A percentile compares a stretch with the other conserved stretches of the same genome.
Conservation (phyloP, 30 jellyfish, hydroid and myxozoan species). For the Chironex yamaguchii region DNA sequence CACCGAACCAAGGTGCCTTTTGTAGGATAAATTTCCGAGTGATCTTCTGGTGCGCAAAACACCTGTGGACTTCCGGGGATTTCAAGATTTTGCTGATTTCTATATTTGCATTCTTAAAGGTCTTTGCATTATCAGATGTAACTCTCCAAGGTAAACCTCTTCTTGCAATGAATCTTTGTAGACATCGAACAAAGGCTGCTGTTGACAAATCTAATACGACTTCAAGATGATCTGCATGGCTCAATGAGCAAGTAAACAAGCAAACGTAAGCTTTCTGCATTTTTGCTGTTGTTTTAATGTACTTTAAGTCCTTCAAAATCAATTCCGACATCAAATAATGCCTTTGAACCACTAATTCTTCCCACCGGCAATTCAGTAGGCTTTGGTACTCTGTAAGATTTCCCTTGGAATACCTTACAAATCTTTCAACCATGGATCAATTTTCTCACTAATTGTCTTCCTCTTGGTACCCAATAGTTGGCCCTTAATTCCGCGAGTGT, state of each 20-base stretch:
- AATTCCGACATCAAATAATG: constrained; percentile 18
- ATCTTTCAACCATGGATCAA: background rate
- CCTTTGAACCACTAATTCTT: background rate
- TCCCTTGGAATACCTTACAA: constrained; percentile 36
- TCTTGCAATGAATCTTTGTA: constrained; percentile 24
- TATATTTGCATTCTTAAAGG: constrained; percentile 19
- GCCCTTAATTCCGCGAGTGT: constrained; percentile 31
- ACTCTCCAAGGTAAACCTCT: constrained; percentile 8
- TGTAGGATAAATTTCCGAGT: constrained; percentile 6
- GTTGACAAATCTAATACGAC: constrained; percentile 3
- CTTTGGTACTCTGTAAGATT: constrained; percentile 23
- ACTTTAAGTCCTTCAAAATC: constrained; percentile 39
- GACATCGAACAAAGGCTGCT: constrained; percentile 18
- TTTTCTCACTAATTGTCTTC: constrained; percentile 16
- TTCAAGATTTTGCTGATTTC: background rate
- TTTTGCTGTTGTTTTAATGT: background rate
- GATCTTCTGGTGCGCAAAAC: background rate
- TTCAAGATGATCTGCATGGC: constrained; percentile 16
- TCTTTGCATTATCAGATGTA: constrained; percentile 40
- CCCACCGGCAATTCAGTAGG: constrained; percentile 22
- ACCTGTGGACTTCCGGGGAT: background rate
- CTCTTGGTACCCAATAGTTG: constrained; percentile 45
- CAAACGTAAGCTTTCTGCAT: constrained; percentile 15
- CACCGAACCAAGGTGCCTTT: constrained; percentile 49
- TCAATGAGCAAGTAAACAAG: background rate